These are phyloP conservation scores for Arenaria interpres DNA, from an alignment of 2,113 vertebrate species.

Conservation along the genomic window DNA sequence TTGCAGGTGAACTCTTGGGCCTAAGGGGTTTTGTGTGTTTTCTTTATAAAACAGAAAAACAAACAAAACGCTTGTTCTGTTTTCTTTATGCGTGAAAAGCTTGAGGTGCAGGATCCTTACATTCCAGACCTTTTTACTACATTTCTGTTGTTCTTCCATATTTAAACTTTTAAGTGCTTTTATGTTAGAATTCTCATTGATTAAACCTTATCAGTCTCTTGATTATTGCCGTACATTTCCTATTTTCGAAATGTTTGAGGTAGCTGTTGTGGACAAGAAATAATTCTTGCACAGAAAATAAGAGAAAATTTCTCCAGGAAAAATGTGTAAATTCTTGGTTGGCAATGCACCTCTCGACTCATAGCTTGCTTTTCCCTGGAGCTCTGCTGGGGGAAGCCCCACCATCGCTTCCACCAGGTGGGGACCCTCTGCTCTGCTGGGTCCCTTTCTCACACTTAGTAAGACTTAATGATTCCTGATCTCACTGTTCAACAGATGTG, in stretches of 20 bases:
- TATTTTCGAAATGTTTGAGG: neutral
- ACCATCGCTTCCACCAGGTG: fast-evolving
- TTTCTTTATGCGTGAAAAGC: conserved; percentile 48
- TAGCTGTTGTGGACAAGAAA: neutral
- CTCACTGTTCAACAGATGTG: fast-evolving
- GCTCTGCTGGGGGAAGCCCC: neutral
- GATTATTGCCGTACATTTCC: neutral
- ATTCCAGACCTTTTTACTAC: conserved; percentile 49
- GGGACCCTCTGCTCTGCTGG: neutral
- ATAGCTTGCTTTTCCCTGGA: neutral
- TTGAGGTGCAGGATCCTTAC: conserved; percentile 47
- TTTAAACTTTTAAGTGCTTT: conserved; percentile 44
- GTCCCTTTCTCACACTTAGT: neutral
- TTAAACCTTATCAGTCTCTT: conserved; percentile 44
- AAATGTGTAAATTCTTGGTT: neutral
- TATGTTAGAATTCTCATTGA: conserved; percentile 29
- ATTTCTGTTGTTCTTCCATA: conserved; percentile 11
- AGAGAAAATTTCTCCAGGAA: neutral
- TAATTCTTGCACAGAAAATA: neutral
- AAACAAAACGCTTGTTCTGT: conserved; percentile 56
- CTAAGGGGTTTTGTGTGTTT: conserved; percentile 68
- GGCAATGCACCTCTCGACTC: neutral
- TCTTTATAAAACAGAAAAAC: conserved; percentile 63
- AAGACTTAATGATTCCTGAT: neutral
- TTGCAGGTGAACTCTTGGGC: conserved; percentile 70